Base-by-base conservation (phyloP, 1,140 invertebrate genomes). In the Chrysomallon squamiferum region DNA sequence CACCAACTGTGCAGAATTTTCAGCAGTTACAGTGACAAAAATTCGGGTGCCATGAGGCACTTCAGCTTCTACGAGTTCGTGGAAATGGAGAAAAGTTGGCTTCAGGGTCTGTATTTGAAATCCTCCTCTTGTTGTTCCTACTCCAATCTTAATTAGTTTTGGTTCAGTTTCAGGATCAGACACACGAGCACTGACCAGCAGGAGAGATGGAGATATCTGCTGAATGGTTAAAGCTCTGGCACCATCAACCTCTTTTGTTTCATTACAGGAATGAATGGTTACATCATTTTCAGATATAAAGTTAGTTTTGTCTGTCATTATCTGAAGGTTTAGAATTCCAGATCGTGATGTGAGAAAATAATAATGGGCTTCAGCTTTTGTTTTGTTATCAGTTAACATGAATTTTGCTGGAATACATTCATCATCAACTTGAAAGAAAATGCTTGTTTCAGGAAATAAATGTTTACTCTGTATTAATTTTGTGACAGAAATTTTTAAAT, bases 61-160 rank as follows among this genome's bases (percentile, higher is more conserved):
- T 11, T 22, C 30, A 20, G 4, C 35, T 29, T 47, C 18, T n/a
- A 62, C 30, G n/a, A 62, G 20, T 20, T 27, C 22, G 29, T 50
- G 41, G n/a, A 41, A 29, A 0, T 49, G 7, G 18, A 25, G 25
- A 25, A 47, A 5, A 29, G 20, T 27, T 18, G 2, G 18, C 20
- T 15, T 3, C n/a, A 62, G 45, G 30, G 59, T 6, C 59, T 62
- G 59, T 0, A 62, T 22, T 30, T 62, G 59, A 62, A 62, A 62
- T 27, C 59, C 59, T 27, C 43, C 43, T 25, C 11, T 13, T 27
- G 59, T 62, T n/a, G 59, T 62, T 30, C 59, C 59, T 20, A 18
- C 45, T 29, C 59, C 59, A 22, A 62, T 20, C 30, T 49, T 13
- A 30, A 62, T 27, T 29, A 18, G 25, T 11, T 20, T 43, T 20